phyloP scores from a whole-genome alignment of 2,113 vertebrate genomes.

The Nannospalax galili region DNA sequence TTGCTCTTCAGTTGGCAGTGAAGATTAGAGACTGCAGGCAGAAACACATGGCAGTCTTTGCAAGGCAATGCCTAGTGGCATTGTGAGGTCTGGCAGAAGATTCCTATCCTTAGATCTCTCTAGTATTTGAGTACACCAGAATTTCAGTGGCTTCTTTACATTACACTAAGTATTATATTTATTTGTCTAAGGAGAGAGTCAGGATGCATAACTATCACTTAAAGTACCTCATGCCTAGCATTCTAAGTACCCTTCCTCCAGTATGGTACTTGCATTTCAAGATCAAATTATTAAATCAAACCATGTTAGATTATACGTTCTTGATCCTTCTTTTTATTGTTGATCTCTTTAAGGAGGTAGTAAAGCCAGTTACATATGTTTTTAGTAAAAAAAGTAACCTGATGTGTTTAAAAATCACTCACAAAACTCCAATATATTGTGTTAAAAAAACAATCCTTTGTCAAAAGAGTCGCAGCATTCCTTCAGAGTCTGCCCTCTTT shows the following conservation, averaged over 20 bases:
- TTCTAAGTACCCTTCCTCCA: not conserved
- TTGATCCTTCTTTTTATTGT: not conserved
- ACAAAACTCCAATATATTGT: not conserved
- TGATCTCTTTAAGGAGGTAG: not conserved
- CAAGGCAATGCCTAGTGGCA: not conserved
- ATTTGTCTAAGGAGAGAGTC: not conserved
- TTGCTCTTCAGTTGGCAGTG: not conserved
- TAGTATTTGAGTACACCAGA: not conserved
- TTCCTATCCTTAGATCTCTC: not conserved
- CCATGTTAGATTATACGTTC: not conserved
- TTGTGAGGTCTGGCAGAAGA: not conserved
- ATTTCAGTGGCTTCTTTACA: not conserved
- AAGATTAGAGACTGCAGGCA: not conserved
- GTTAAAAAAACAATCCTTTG: not conserved
- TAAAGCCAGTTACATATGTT: not conserved
- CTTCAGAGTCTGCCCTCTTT: not conserved
- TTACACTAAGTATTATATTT: not conserved
- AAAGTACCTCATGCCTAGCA: not conserved
- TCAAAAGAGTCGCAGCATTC: not conserved
- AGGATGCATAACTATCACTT: not conserved
- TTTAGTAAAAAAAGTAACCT: constrained; percentile 2
- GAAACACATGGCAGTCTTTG: not conserved
- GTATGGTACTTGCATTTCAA: not conserved
- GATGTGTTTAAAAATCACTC: not conserved
- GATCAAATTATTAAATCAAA: not conserved